These are phyloP conservation scores for Tinamus major DNA, from an alignment of 2,797 vertebrate species.

Conservation along the genomic window DNA sequence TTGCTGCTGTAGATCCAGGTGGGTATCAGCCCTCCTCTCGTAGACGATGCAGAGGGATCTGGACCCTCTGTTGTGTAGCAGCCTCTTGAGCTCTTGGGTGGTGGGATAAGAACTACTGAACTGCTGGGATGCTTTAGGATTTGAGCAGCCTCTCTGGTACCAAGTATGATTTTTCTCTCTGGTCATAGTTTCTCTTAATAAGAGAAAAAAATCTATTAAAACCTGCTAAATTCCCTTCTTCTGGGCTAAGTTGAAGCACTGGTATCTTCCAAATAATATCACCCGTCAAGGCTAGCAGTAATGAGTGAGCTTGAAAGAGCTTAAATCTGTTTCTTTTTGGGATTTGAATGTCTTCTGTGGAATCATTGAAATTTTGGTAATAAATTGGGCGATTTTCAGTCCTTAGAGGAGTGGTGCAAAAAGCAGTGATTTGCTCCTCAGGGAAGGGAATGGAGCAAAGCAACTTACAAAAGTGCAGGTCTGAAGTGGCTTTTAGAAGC, in stretches of 20 bases:
- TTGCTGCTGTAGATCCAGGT: background rate
- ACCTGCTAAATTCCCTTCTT: background rate
- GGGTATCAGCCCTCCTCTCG: background rate
- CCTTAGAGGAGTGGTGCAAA: background rate
- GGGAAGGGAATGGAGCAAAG: background rate
- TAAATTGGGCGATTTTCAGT: background rate
- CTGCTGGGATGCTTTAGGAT: background rate
- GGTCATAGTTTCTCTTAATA: background rate
- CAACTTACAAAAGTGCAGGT: background rate
- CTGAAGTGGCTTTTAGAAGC: background rate
- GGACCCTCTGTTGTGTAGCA: background rate
- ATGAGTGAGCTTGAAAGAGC: background rate
- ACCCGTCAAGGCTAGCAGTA: background rate
- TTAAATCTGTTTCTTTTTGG: background rate
- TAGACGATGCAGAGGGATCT: background rate
- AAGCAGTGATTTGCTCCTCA: background rate
- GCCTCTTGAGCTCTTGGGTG: background rate
- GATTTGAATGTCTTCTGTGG: background rate
- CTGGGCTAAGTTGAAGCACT: background rate
- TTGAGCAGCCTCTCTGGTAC: too few species aligned
- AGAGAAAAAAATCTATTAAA: too few species aligned
- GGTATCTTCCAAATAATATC: background rate
- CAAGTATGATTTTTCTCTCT: background rate
- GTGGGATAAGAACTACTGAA: too few species aligned
- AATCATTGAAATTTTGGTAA: background rate